These are phyloP conservation scores for Platichthys flesus DNA, from an alignment of 2,113 vertebrate species.

Conservation along the genomic window DNA sequence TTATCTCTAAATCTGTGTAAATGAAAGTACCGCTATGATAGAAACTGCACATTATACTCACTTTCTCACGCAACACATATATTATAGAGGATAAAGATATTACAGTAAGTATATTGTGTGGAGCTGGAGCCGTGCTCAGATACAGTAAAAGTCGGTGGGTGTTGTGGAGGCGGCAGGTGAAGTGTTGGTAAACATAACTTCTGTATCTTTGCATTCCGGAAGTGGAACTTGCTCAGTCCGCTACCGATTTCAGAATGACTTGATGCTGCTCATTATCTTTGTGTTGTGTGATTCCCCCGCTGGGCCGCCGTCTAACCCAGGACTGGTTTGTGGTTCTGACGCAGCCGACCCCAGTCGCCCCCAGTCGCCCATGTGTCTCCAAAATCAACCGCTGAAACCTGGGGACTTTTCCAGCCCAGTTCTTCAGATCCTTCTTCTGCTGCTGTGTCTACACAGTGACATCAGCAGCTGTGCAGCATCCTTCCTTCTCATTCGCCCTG, in stretches of 20 bases:
- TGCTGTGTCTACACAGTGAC: slow-evolving; percentile 44
- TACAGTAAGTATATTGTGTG: background rate
- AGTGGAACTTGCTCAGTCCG: slow-evolving; percentile 69
- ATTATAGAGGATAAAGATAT: background rate
- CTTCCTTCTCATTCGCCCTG: slow-evolving; percentile 29
- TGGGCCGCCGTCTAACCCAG: slow-evolving; percentile 61
- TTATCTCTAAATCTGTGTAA: background rate
- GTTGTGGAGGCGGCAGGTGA: background rate
- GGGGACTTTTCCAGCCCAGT: slow-evolving; percentile 79
- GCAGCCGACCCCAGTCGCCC: slow-evolving; percentile 75
- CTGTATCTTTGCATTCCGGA: slow-evolving; percentile 66
- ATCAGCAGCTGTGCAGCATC: slow-evolving; percentile 26
- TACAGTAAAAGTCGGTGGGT: background rate
- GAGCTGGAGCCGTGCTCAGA: background rate
- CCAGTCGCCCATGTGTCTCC: slow-evolving; percentile 78
- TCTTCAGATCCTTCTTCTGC: slow-evolving; percentile 38
- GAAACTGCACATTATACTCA: background rate
- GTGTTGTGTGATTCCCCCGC: slow-evolving; percentile 77
- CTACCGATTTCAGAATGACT: slow-evolving; percentile 86
- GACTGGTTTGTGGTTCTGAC: slow-evolving; percentile 64
- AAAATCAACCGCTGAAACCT: slow-evolving; percentile 82
- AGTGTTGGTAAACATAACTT: slow-evolving; percentile 65
- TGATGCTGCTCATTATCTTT: slow-evolving; percentile 69
- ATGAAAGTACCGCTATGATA: background rate
- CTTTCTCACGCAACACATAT: background rate